Base-by-base conservation (phyloP, 2,113 vertebrate genomes). In the Nannospalax galili region DNA sequence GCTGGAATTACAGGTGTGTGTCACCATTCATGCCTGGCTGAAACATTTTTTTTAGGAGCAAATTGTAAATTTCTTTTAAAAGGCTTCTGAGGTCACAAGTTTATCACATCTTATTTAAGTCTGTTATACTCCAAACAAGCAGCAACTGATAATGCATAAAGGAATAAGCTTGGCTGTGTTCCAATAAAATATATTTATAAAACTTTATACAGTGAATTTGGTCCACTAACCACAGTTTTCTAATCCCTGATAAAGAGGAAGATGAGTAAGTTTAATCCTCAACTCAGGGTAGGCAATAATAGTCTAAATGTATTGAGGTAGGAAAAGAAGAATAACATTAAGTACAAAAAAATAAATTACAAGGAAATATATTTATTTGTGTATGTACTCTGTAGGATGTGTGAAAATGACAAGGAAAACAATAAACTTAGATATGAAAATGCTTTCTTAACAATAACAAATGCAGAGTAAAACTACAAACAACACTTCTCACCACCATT, bases 161-260 rank as follows among this genome's bases (percentile, higher is more conserved):
- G 67, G 26, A 87, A 32, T 82, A 64, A 65, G 16, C 78, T 45
- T 88, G 17, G 17, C 62, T 91, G 0, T 90, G 20, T 79, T 93
- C 45, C n/a, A 88, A 6, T 90, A 90, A 84, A 92, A 84, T 60
- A 37, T 89, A 32, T 65, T 52, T 84, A 89, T 40, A 69, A 69
- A 97, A 92, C 70, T n/a, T n/a, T 10, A 80, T 26, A 26, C 52
- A 72, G 26, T 96, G 56, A 84, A 84, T 92, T 90, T 88, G 58
- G 35, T 79, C 48, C 70, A 79, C 15, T 40, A 42, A 62, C 80
- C 37, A 40, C 45, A 58, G 52, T 42, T 92, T 90, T 82, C 56
- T 48, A 17, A 85, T 85, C 40, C n/a, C 7, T 90, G 42, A 64
- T 81, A 42, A 1, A 85, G 48, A 88, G 2, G 64, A 65, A 3